These are phyloP conservation scores for Trematocara zebra DNA, from an alignment of 2,113 vertebrate genomes.

Conservation along the genomic window DNA sequence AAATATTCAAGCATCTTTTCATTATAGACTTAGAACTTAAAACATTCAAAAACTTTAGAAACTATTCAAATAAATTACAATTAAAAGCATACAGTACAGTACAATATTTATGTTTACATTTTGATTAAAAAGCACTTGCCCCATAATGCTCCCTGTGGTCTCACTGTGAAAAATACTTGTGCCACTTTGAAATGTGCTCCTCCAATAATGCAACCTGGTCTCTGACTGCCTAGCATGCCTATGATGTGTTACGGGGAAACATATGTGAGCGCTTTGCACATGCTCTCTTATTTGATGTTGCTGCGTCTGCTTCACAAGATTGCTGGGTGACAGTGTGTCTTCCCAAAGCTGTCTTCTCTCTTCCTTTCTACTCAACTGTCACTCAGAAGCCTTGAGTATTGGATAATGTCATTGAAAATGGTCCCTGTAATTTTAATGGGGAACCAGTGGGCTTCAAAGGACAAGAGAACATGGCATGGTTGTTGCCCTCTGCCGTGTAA, in stretches of 20 bases:
- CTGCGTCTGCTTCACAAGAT: constrained; percentile 30
- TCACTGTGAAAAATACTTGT: background rate
- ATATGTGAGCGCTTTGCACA: background rate
- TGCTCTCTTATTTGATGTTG: background rate
- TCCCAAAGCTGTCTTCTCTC: constrained; percentile 16
- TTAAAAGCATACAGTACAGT: background rate
- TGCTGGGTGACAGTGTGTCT: constrained; percentile 16
- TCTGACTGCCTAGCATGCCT: background rate
- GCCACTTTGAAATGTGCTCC: constrained; percentile 11
- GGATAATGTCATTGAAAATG: constrained; percentile 60
- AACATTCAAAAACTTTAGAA: background rate
- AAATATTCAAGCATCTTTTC: background rate
- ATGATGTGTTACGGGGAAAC: background rate
- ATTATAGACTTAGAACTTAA: background rate
- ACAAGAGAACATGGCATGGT: constrained; percentile 45
- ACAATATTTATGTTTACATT: background rate
- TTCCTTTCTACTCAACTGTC: constrained; percentile 38
- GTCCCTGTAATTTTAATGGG: constrained; percentile 52
- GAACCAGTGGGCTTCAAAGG: constrained; percentile 61
- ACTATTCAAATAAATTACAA: background rate
- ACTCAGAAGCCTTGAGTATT: constrained; percentile 59
- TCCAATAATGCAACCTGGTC: background rate
- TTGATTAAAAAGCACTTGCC: background rate
- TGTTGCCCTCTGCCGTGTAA: constrained; percentile 50
- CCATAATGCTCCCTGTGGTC: background rate